phyloP scores from a whole-genome alignment of 2,888 invertebrate species.

The Acholoe squamosa region DNA sequence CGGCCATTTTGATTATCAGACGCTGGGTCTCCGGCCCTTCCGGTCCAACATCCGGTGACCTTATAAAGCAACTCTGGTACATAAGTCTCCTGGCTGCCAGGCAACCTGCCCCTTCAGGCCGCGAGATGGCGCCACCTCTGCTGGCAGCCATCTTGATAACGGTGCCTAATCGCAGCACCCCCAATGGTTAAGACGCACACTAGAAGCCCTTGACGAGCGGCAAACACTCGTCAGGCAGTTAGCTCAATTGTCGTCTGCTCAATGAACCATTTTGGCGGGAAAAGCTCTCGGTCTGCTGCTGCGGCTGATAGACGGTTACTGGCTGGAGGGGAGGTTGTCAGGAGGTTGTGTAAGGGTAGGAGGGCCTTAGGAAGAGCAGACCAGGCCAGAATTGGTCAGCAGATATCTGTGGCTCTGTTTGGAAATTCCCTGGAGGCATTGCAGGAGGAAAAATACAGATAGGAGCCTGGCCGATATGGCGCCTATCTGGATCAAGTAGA shows the following conservation, averaged over 20 bases:
- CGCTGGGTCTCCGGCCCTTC: neutral
- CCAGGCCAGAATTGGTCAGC: neutral
- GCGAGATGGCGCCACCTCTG: neutral
- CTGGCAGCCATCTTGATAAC: conserved; percentile 21
- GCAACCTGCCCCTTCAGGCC: neutral
- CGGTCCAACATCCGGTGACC: conserved; percentile 9
- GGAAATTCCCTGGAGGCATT: neutral
- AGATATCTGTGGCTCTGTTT: neutral
- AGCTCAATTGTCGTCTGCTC: conserved; percentile 33
- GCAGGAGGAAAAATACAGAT: neutral
- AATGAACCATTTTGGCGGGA: conserved; percentile 41
- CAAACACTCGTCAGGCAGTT: conserved; percentile 41
- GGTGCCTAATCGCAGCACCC: neutral
- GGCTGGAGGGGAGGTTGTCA: neutral
- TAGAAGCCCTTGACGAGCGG: conserved; percentile 32
- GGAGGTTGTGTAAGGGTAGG: neutral
- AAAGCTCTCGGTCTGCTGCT: neutral
- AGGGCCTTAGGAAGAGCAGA: neutral
- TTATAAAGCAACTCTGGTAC: neutral
- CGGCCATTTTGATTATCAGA: conserved; percentile 2
- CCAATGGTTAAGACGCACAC: neutral
- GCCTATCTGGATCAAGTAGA: conserved; percentile 6
- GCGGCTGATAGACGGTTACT: conserved; percentile 9
- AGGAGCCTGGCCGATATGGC: neutral
- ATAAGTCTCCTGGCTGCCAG: neutral